phyloP scores from a whole-genome alignment of 2,113 vertebrate species.

The Oncorhynchus clarkii region DNA sequence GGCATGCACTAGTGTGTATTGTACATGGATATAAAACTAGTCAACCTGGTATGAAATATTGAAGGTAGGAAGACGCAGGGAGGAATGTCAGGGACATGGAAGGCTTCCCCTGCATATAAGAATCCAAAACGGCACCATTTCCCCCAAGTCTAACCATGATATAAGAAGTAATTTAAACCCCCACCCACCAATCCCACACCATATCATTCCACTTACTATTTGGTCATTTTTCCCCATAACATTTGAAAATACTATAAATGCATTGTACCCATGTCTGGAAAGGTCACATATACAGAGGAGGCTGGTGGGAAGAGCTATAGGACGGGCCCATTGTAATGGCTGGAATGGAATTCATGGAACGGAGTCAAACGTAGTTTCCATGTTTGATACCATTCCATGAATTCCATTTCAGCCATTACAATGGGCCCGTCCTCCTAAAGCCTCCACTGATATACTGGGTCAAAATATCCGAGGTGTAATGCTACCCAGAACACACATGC shows the following conservation, averaged over 20 bases:
- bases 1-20: constrained; percentile 85
- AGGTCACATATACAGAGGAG: neutral
- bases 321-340: no score
- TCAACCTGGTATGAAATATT: constrained; percentile 61
- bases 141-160: neutral
- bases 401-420: no score
- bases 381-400: no score
- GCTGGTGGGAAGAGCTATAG: no score
- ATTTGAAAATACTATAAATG: constrained; percentile 13
- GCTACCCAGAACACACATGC: neutral
- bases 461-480: constrained; percentile 1
- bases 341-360: no score
- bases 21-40: constrained; percentile 79
- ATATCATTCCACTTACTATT: constrained; percentile 12
- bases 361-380: no score
- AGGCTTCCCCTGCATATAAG: neutral
- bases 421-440: no score
- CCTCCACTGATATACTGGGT: constrained; percentile 27
- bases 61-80: no score
- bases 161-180: no score
- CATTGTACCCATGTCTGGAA: constrained; percentile 16
- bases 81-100: constrained; percentile 18
- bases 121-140: neutral
- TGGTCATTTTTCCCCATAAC: constrained; percentile 11
- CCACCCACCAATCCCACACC: neutral